phyloP scores from a whole-genome alignment of 2,113 vertebrate species.

The Pseudopodoces humilis region DNA sequence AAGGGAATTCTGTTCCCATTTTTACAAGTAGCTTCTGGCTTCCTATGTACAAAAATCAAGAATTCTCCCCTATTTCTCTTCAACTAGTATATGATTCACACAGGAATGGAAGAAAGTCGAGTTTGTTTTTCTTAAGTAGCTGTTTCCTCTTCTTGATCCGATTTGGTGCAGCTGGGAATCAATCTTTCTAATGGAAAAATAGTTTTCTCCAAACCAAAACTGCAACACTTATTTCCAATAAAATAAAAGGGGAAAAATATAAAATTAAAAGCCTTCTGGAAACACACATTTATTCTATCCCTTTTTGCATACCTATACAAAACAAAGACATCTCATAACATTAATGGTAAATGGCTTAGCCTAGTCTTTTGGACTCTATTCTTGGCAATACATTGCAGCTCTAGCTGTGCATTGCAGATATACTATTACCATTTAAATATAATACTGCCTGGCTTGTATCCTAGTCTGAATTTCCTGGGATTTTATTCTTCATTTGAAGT shows the following conservation, averaged over 20 bases:
- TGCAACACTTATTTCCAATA: not conserved
- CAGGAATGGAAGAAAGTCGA: not conserved
- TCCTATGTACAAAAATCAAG: not conserved
- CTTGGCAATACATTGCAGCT: not conserved
- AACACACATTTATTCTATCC: not conserved
- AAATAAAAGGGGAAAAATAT: not conserved
- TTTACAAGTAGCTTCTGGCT: not conserved
- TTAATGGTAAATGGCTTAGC: not conserved
- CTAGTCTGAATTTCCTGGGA: constrained; percentile 15
- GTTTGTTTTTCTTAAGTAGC: not conserved
- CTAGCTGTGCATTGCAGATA: not conserved
- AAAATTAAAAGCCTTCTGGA: not conserved
- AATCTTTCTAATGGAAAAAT: not conserved
- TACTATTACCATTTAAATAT: constrained; percentile 37
- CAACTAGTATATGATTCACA: not conserved
- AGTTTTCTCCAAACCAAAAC: not conserved
- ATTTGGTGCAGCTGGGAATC: not conserved
- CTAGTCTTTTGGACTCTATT: constrained; percentile 14
- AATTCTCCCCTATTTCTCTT: not conserved
- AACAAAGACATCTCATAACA: not conserved
- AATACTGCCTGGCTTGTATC: not conserved
- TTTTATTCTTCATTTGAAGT: constrained; percentile 49
- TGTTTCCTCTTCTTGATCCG: not conserved
- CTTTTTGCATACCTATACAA: not conserved
- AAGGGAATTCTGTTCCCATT: not conserved